Conservation (phyloP, 2,113 vertebrate species). For the Tursiops truncatus region DNA sequence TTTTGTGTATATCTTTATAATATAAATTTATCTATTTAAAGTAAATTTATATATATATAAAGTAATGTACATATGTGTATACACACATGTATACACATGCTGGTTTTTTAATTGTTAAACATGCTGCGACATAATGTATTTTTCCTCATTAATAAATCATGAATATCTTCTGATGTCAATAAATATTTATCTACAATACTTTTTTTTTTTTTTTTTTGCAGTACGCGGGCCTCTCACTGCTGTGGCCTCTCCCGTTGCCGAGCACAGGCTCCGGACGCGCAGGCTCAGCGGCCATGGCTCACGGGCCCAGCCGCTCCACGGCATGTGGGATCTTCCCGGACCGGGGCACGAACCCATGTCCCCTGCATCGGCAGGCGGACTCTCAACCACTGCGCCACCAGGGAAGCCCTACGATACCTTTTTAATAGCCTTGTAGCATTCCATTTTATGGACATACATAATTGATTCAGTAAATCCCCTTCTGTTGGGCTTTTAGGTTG, state of each 20-base stretch:
- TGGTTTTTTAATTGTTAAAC: not conserved
- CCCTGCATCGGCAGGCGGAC: too few relatives aligned
- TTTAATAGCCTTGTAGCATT: not conserved
- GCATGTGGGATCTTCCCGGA: too few relatives aligned
- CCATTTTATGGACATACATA: not conserved
- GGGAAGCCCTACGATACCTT: not conserved
- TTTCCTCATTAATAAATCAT: conserved; percentile 23
- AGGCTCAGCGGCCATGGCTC: too few relatives aligned
- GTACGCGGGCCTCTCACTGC: too few relatives aligned
- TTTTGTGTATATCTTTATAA: not conserved
- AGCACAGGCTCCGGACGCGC: too few relatives aligned
- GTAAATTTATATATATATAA: not conserved
- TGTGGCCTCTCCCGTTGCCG: too few relatives aligned
- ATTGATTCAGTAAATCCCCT: not conserved
- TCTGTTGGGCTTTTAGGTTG: not conserved
- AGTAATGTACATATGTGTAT: not conserved
- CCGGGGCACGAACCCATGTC: too few relatives aligned
- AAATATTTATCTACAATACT: not conserved
- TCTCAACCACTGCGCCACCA: too few relatives aligned
- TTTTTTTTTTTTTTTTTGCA: not conserved
- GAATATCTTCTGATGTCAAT: not conserved
- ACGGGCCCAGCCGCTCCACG: too few relatives aligned
- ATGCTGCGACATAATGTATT: not conserved
- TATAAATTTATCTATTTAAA: not conserved
- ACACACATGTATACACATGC: not conserved